These are phyloP conservation scores for Asbolus verrucosus DNA, from an alignment of 1,140 invertebrate genomes.

Conservation along the genomic window DNA sequence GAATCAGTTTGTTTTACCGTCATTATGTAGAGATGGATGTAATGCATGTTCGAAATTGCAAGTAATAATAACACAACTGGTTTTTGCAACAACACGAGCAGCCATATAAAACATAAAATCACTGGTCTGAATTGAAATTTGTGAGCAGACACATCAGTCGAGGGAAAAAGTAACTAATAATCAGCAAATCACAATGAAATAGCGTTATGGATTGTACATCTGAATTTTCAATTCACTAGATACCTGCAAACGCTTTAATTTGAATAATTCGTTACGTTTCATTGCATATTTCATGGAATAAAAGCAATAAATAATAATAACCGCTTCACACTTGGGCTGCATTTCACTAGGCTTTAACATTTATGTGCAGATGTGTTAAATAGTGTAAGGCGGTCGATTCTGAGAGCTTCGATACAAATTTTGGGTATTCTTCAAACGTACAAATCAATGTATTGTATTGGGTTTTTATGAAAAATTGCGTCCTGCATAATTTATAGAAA, in stretches of 20 bases:
- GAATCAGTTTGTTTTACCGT: too few species aligned
- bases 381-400: slow-evolving; percentile 13
- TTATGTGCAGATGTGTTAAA: slow-evolving; percentile 9
- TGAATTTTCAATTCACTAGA: slow-evolving; percentile 21
- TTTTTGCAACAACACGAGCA: neutral
- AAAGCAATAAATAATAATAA: slow-evolving; percentile 32
- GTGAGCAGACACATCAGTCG: too few species aligned
- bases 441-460: slow-evolving; percentile 13
- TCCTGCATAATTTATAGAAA: slow-evolving; percentile 32
- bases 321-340: slow-evolving; percentile 23
- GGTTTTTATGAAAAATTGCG: slow-evolving; percentile 21
- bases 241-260: slow-evolving; percentile 23
- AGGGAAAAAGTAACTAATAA: slow-evolving; percentile 15
- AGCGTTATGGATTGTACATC: neutral
- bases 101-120: too few species aligned
- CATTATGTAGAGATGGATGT: too few species aligned
- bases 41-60: too few species aligned
- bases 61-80: too few species aligned
- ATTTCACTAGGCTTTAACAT: slow-evolving; percentile 25
- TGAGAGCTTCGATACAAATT: slow-evolving; percentile 9
- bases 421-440: slow-evolving; percentile 17
- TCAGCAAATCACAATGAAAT: neutral
- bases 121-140: too few species aligned
- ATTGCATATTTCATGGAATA: slow-evolving; percentile 1
- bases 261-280: slow-evolving; percentile 28